A percentile compares a stretch with the other conserved stretches of the same genome.
Conservation (phyloP, 2,797 vertebrate genomes). For the Enteromius thamalakanensis region DNA sequence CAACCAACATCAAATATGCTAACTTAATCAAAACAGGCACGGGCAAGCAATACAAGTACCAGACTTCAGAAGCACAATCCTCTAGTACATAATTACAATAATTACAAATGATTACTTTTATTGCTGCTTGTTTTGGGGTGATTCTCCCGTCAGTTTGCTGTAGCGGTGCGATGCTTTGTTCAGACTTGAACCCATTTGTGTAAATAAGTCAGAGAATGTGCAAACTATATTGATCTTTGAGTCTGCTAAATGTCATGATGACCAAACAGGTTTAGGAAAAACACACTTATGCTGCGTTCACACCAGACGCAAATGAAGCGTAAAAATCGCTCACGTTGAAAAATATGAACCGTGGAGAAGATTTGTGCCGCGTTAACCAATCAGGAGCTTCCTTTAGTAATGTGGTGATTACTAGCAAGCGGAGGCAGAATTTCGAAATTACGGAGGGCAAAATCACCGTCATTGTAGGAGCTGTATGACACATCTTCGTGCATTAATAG, state of each 20-base stretch:
- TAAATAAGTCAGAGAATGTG: not conserved
- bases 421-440: no score
- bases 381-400: no score
- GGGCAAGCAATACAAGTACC: constrained; percentile 62
- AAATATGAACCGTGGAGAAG: no score
- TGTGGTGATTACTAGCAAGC: no score
- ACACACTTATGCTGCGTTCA: no score
- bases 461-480: no score
- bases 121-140: constrained; percentile 7
- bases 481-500: no score
- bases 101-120: constrained; percentile 66
- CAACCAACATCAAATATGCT: constrained; percentile 52
- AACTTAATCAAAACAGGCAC: constrained; percentile 59
- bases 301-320: no score
- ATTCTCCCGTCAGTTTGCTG: constrained; percentile 6
- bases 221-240: not conserved
- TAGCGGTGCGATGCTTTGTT: not conserved
- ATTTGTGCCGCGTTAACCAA: no score
- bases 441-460: no score
- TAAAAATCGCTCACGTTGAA: no score
- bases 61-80: constrained; percentile 63
- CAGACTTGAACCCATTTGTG: not conserved
- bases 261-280: not conserved
- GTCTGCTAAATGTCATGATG: constrained; percentile 12
- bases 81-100: constrained; percentile 68